Conservation (phyloP, 2,888 invertebrate genomes). For the Drosophila rubida region DNA sequence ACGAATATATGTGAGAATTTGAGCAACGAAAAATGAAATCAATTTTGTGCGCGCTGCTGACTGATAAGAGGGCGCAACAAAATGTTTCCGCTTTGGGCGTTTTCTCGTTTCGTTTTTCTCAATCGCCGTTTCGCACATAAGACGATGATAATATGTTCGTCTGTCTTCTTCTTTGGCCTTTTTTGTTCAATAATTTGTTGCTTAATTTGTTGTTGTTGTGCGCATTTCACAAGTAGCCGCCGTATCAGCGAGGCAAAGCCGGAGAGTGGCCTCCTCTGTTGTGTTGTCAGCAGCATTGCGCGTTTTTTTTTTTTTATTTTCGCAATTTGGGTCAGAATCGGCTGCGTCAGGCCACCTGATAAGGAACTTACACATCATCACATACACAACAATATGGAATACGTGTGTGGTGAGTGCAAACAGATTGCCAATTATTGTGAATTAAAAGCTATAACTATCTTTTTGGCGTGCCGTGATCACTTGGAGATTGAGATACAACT, state of each 20-base stretch:
- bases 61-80: constrained; percentile 68
- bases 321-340: constrained; percentile 74
- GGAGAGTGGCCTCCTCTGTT: constrained; percentile 24
- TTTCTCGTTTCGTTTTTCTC: constrained; percentile 45
- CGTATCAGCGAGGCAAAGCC: constrained; percentile 51
- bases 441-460: constrained; percentile 67
- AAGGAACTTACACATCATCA: constrained; percentile 37
- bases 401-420: constrained; percentile 15
- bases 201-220: constrained; percentile 59
- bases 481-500: constrained; percentile 29
- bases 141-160: constrained; percentile 3
- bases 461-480: constrained; percentile 33
- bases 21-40: constrained; percentile 61
- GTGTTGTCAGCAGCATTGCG: constrained; percentile 47
- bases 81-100: constrained; percentile 75
- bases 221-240: constrained; percentile 63
- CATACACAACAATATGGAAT: constrained; percentile 22
- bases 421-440: constrained; percentile 44
- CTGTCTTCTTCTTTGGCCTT: constrained; percentile 38
- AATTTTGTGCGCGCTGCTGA: constrained; percentile 65
- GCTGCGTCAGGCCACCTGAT: constrained; percentile 68
- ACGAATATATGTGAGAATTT: constrained; percentile 49
- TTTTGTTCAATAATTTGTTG: constrained; percentile 76
- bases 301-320: constrained; percentile 31
- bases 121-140: background rate